phyloP scores from a whole-genome alignment of 2,888 invertebrate species.

The Caenorhabditis macrosperma region DNA sequence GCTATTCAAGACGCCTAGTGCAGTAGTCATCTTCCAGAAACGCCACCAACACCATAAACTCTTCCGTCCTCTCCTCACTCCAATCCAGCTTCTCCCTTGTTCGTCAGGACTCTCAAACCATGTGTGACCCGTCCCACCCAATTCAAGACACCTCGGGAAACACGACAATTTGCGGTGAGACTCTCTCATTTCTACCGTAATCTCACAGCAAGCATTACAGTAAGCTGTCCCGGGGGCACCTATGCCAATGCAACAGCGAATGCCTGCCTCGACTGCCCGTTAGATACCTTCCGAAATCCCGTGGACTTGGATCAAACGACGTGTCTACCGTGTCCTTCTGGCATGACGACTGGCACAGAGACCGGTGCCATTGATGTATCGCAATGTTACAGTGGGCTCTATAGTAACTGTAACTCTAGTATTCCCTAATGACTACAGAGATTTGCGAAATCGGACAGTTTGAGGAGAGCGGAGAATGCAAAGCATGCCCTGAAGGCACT shows the following conservation, averaged over 20 bases:
- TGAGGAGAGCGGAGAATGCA: constrained; percentile 4
- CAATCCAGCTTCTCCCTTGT: constrained; percentile 21
- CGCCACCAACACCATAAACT: constrained; percentile 6
- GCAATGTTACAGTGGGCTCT: constrained; percentile 40
- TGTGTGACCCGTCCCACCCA: constrained; percentile 19
- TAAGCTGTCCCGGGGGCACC: constrained; percentile 45
- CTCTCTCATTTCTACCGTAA: not conserved
- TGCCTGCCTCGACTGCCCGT: constrained; percentile 30
- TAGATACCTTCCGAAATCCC: constrained; percentile 23
- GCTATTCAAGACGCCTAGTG: not conserved
- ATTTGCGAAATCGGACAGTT: constrained; percentile 19
- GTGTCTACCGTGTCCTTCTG: constrained; percentile 30
- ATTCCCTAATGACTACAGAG: constrained; percentile 1
- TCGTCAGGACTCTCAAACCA: constrained; percentile 13
- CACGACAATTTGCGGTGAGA: constrained; percentile 35
- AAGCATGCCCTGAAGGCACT: constrained; percentile 36
- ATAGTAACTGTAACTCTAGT: no score
- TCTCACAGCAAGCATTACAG: constrained; percentile 1
- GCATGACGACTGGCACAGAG: constrained; percentile 12
- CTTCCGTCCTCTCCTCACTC: not conserved
- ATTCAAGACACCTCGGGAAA: constrained; percentile 22
- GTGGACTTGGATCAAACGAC: not conserved
- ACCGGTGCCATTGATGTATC: constrained; percentile 31
- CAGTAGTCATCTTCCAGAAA: constrained; percentile 10
- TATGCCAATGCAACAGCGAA: constrained; percentile 25